Conservation (phyloP, 2,888 invertebrate genomes). For the Leptodirus hochenwartii region DNA sequence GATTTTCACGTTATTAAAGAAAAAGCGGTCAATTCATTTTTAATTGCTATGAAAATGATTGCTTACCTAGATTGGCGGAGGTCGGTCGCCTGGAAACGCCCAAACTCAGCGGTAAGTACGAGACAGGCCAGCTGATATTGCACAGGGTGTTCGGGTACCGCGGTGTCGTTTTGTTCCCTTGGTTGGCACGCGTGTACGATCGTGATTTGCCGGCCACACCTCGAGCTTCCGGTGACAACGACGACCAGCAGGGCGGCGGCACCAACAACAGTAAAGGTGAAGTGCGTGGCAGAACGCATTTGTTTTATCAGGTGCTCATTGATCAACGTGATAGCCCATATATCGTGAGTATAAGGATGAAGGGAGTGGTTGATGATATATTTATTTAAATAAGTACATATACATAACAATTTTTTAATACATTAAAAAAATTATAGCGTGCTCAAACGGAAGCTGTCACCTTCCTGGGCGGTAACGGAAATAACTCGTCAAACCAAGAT, state of each 20-base stretch:
- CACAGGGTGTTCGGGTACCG: conserved; percentile 95
- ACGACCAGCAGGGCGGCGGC: conserved; percentile 21
- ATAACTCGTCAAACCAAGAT: too few species aligned
- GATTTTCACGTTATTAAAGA: too few species aligned
- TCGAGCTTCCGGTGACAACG: conserved; percentile 17
- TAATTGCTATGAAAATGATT: conserved; percentile 12
- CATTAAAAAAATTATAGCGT: conserved; percentile 38
- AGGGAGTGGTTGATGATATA: neutral
- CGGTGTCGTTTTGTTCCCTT: conserved; percentile 92
- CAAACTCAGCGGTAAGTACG: conserved; percentile 78
- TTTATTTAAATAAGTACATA: neutral
- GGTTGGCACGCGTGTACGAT: conserved; percentile 91
- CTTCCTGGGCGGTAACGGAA: conserved; percentile 83
- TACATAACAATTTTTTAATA: neutral
- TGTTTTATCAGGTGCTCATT: conserved; percentile 95
- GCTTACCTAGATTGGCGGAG: conserved; percentile 81
- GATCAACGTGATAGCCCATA: conserved; percentile 93
- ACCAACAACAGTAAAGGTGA: conserved; percentile 33
- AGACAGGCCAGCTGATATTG: conserved; percentile 88
- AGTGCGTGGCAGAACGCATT: conserved; percentile 78
- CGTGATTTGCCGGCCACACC: conserved; percentile 50
- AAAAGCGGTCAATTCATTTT: neutral
- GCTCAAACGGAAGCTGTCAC: conserved; percentile 98
- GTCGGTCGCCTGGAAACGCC: conserved; percentile 82
- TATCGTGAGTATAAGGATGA: conserved; percentile 50